Evolutionary conservation across 2,113 vertebrate genomes (phyloP).

Genomic region (Saguinus imperator): DNA sequence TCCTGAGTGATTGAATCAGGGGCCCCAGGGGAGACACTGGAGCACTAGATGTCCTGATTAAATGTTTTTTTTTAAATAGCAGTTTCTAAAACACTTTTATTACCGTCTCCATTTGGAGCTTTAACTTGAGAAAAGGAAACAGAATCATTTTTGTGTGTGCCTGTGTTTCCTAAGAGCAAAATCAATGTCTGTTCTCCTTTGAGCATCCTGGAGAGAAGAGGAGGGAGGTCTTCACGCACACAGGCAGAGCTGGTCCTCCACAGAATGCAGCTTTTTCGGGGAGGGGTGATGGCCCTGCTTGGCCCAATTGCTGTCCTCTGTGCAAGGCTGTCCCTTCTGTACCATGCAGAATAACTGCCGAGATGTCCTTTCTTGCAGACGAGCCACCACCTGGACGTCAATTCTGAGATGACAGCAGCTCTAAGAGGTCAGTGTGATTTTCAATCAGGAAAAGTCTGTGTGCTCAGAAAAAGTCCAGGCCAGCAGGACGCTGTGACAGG

Average conservation of each 20-base stretch:
- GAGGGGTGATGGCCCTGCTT: accelerated
- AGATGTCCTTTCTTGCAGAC: conserved; percentile 49
- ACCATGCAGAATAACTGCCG: neutral
- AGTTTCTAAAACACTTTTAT: neutral
- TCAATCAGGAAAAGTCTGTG: neutral
- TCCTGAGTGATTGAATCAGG: neutral
- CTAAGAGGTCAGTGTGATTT: neutral
- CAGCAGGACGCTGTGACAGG: neutral
- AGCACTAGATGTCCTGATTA: neutral
- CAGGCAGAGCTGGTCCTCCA: accelerated
- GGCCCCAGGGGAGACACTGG: neutral
- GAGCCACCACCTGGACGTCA: accelerated
- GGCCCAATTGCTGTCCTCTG: accelerated
- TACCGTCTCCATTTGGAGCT: neutral
- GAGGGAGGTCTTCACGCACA: accelerated
- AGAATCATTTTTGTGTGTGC: too few relatives aligned
- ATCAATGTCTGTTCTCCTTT: neutral
- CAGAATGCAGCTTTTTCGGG: accelerated
- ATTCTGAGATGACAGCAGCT: neutral
- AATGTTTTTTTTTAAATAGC: neutral
- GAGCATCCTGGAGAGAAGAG: neutral
- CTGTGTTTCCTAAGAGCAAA: neutral
- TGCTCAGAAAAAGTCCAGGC: neutral
- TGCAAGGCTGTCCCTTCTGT: neutral
- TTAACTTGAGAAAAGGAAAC: neutral